Conservation (phyloP, 1,140 invertebrate species). For the Berghia stephanieae region DNA sequence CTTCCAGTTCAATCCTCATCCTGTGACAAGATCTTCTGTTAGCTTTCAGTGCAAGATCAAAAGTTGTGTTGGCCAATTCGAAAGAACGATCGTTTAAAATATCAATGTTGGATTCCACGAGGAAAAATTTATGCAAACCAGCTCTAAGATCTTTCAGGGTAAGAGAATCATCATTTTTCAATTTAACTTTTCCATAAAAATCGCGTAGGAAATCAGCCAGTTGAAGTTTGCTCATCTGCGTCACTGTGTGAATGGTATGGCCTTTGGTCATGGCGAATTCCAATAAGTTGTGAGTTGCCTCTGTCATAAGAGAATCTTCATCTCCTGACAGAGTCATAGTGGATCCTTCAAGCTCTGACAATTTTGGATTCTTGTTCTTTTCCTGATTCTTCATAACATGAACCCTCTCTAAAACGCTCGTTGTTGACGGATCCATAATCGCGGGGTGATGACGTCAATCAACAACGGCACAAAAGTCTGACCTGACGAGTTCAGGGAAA, state of each 20-base stretch:
- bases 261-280: slow-evolving; percentile 49
- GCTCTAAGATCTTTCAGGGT: slow-evolving; percentile 45
- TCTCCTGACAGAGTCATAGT: slow-evolving; percentile 37
- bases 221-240: slow-evolving; percentile 45
- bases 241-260: slow-evolving; percentile 42
- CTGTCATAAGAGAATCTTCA: slow-evolving; percentile 41
- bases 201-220: slow-evolving; percentile 54
- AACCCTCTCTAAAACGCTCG: slow-evolving; percentile 37
- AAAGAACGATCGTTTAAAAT: slow-evolving; percentile 51
- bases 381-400: slow-evolving; percentile 38
- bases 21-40: slow-evolving; percentile 42
- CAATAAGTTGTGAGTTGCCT: slow-evolving; percentile 43
- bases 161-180: slow-evolving; percentile 36
- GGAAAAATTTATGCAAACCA: slow-evolving; percentile 54
- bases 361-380: slow-evolving; percentile 34
- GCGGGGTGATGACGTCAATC: slow-evolving; percentile 50
- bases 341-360: slow-evolving; percentile 35
- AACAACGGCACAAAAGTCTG: slow-evolving; percentile 32
- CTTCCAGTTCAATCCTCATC: slow-evolving; percentile 51
- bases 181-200: slow-evolving; percentile 50
- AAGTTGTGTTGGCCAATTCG: slow-evolving; percentile 48
- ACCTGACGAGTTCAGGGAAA: slow-evolving; percentile 19
- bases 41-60: slow-evolving; percentile 44
- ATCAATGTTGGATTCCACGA: slow-evolving; percentile 50
- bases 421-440: slow-evolving; percentile 45